phyloP scores from a whole-genome alignment of 2,888 invertebrate genomes.

The Globia sparganii region DNA sequence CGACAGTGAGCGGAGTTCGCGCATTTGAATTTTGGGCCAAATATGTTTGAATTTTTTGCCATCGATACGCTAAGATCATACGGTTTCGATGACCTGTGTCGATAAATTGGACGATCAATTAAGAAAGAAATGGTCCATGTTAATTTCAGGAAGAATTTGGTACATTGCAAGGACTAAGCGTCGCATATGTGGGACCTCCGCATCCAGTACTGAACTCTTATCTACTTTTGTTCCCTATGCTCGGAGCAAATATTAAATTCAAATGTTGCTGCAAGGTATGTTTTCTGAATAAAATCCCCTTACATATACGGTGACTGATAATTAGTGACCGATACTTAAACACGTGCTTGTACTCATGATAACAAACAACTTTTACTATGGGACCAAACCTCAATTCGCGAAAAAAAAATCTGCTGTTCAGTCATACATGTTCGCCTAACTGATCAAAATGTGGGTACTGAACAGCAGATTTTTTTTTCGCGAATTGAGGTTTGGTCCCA shows the following conservation, averaged over 20 bases:
- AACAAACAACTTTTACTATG: too few relatives aligned
- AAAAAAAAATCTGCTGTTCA: too few relatives aligned
- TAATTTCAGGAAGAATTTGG: constrained; percentile 82
- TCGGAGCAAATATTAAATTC: constrained; percentile 83
- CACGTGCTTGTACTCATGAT: too few relatives aligned
- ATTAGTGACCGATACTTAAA: too few relatives aligned
- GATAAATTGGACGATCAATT: background rate
- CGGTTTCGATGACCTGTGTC: background rate
- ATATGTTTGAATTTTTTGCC: background rate
- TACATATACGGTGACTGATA: too few relatives aligned
- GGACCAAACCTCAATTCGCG: too few relatives aligned
- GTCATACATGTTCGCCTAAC: too few relatives aligned
- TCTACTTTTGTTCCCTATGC: constrained; percentile 83
- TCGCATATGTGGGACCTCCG: constrained; percentile 80
- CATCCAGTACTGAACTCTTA: constrained; percentile 85
- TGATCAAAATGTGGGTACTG: too few relatives aligned
- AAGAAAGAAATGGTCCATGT: background rate
- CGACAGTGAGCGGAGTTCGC: background rate
- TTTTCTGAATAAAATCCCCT: background rate
- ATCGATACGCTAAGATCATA: background rate
- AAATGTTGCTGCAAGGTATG: constrained; percentile 83
- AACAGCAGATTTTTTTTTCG: too few relatives aligned
- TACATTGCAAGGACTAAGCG: constrained; percentile 71
- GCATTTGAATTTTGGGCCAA: background rate
- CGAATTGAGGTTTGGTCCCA: too few relatives aligned